Base-by-base conservation (phyloP, 1,140 invertebrate species). In the Bombus impatiens region DNA sequence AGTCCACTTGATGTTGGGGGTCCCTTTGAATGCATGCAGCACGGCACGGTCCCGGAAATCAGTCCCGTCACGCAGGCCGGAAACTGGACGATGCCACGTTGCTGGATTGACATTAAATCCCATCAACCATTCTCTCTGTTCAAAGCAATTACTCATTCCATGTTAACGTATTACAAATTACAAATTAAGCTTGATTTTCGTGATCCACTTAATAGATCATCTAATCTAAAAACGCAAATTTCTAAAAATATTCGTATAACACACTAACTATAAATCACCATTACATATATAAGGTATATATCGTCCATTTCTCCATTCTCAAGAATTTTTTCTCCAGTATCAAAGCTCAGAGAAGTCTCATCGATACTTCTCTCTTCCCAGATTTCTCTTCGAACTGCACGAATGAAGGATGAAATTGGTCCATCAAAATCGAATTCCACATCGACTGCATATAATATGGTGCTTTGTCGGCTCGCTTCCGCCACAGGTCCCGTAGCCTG, bases 31-130 rank as follows among this genome's bases (percentile, higher is more conserved):
- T 88, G 86, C 78, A 87, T 75, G 79, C 81, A 75, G 53, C 81
- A 89, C 71, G 80, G 72, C 89, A 89, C 74, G 65, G 72, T 89
- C 65, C 87, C 85, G 84, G 84, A 89, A 89, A 89, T 74, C 80
- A 83, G 77, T 22, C 79, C 75, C 77, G 88, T 89, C 88, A 89
- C 88, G 88, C 84, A 89, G 84, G 77, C 80, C 87, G 88, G 84
- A 89, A 89, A 80, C 80, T 89, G 84, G 40, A 89, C 77, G 70
- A 84, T 79, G 77, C 80, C 65, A 44, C 65, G 76, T 42, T 53
- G 70, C 59, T 79, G 70, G 81, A 89, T 81, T 72, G 84, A 42
- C 44, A 87, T 82, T 86, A 88, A 88, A 89, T 74, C 74, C 71
- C 76, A 83, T 89, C 80, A 65, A 82, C 82, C 75, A 68, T 44